A percentile compares a stretch with the other conserved stretches of the same genome.
phyloP scores from a whole-genome alignment of 1,140 invertebrate species.

The Drosophila pruinosa region DNA sequence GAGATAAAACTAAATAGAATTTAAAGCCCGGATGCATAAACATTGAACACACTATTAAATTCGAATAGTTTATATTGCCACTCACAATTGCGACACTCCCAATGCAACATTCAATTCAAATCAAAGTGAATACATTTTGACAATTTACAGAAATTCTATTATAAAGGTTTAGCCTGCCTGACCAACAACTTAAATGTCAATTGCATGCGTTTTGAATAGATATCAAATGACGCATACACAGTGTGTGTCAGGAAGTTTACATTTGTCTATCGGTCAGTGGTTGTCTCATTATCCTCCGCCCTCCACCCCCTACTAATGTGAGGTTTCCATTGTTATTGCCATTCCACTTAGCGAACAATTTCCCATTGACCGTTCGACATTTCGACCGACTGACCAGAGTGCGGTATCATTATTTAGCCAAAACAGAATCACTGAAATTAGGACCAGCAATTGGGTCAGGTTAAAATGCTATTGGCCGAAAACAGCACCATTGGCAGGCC shows the following conservation, averaged over 20 bases:
- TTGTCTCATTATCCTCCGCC: not conserved
- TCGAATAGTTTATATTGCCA: not conserved
- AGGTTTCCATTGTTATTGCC: slow-evolving; percentile 32
- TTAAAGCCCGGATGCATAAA: not conserved
- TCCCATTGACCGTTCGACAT: not conserved
- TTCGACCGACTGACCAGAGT: slow-evolving; percentile 20
- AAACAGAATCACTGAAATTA: slow-evolving; percentile 57
- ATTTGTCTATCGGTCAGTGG: slow-evolving; percentile 20
- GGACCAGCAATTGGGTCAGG: slow-evolving; percentile 45
- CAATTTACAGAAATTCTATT: slow-evolving; percentile 4
- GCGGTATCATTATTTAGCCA: slow-evolving; percentile 56
- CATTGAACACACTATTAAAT: not conserved
- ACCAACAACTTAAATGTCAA: slow-evolving; percentile 31
- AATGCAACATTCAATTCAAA: slow-evolving; percentile 11
- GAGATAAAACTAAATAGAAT: too few species aligned
- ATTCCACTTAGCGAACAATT: slow-evolving; percentile 29
- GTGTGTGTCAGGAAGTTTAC: slow-evolving; percentile 26
- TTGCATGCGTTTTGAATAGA: slow-evolving; percentile 37
- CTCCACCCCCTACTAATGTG: not conserved
- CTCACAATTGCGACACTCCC: not conserved
- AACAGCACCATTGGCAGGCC: not conserved
- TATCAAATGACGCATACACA: slow-evolving; percentile 53
- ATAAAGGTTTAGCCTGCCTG: slow-evolving; percentile 1
- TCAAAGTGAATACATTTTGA: slow-evolving; percentile 6
- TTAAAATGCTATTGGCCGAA: slow-evolving; percentile 35